Evolutionary conservation across 2,888 invertebrate species (phyloP), one percentile per base, ranked within the genome.

Genomic region (Opisthograptis luteolata): DNA sequence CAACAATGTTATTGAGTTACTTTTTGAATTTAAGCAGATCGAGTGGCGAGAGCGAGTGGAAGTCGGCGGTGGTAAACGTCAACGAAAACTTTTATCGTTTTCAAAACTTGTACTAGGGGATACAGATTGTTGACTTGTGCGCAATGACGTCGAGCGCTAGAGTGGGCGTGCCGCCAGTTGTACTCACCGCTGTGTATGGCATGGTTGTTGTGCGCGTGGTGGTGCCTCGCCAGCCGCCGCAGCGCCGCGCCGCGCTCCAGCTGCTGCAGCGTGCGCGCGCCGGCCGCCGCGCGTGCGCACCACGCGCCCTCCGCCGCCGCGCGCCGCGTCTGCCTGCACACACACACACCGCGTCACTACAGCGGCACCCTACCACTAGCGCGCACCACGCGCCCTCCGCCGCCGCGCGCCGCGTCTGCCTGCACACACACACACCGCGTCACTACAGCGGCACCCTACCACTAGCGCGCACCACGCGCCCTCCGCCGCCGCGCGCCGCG

Each of bases 181-280:
- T 1, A n/a, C 9, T 17, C 37, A 81, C 84, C 82, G 53, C 73
- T 66, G 37, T 67, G 66, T 49, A 62, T 39, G 17, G 64, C 47
- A 55, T 68, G 76, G 51, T 68, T 66, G 68, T 66, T 66, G 37
- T 72, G 70, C 12, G 77, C 79, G 65, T 77, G 79, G 64, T 79
- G 83, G 40, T 75, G 78, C 0, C 79, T 31, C 9, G 84, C 81
- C n/a, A 97, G 92, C 14, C 94, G 92, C 49, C 95, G 93, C 81
- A 99, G 97, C 68, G 97, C 96, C 17, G 92, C 89, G 46, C 95
- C 95, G 69, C 98, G 97, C 66, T 93, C 92, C 52, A 94, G 89
- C 64, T 98, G 92, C 34, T 94, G 92, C 32, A 92, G 80, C 70
- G 96, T 96, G 44, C 96, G 92, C 47, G 94, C 94, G 54, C 97